phyloP scores from a whole-genome alignment of 2,888 invertebrate species.

The Epinotia brunnichana region DNA sequence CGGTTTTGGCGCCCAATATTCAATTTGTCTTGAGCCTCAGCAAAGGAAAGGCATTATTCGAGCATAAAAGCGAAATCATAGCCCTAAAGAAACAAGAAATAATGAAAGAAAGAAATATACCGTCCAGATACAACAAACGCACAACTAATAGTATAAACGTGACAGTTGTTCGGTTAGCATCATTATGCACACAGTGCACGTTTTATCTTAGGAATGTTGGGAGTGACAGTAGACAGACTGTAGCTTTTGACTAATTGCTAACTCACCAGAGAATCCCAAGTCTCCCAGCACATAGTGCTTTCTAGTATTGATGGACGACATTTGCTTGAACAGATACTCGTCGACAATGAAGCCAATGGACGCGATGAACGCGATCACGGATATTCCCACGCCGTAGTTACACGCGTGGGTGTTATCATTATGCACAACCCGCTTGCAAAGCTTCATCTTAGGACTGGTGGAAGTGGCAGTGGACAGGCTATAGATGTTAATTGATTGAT shows the following conservation, averaged over 20 bases:
- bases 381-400: constrained; percentile 96
- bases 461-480: constrained; percentile 59
- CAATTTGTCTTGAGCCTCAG: constrained; percentile 5
- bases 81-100: background rate
- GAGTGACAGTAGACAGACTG: too few relatives aligned
- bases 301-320: constrained; percentile 98
- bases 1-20: constrained; percentile 25
- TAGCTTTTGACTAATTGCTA: background rate
- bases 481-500: background rate
- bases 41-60: background rate
- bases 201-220: constrained; percentile 55
- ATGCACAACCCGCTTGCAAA: constrained; percentile 85
- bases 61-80: background rate
- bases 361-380: constrained; percentile 96
- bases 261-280: constrained; percentile 93
- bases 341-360: constrained; percentile 93
- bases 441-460: too few relatives aligned
- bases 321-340: constrained; percentile 98
- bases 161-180: too few relatives aligned
- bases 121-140: too few relatives aligned
- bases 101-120: background rate
- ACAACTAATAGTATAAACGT: too few relatives aligned
- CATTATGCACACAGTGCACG: background rate
- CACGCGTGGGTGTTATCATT: constrained; percentile 95
- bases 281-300: constrained; percentile 97